These are phyloP conservation scores for Molothrus ater DNA, from an alignment of 2,797 vertebrate species.

Conservation along the genomic window DNA sequence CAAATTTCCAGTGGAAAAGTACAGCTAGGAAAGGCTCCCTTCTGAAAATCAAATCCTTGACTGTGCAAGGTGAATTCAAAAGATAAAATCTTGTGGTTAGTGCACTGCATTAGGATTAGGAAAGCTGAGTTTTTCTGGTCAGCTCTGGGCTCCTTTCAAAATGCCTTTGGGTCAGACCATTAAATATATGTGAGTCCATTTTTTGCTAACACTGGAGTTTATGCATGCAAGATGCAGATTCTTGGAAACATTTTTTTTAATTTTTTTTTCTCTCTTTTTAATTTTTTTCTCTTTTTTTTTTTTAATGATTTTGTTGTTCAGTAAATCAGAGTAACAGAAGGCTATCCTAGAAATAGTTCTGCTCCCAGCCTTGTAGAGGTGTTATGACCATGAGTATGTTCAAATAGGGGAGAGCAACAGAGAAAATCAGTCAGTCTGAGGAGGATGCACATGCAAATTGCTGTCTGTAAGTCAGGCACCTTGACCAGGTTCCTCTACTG, in stretches of 20 bases:
- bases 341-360: background rate
- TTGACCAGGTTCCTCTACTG: background rate
- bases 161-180: background rate
- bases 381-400: background rate
- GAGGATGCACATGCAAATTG: background rate
- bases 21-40: background rate
- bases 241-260: background rate
- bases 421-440: background rate
- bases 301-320: background rate
- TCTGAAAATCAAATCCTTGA: background rate
- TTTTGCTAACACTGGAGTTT: background rate
- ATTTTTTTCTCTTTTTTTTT: background rate
- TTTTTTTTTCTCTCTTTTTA: too few species aligned
- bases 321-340: background rate
- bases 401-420: background rate
- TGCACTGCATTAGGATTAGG: background rate
- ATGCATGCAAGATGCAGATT: background rate
- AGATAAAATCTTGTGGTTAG: background rate
- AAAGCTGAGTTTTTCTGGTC: background rate
- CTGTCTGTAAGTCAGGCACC: background rate
- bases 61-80: background rate
- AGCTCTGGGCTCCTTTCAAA: background rate
- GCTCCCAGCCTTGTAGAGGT: background rate
- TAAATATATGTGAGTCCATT: background rate
- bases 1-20: slow-evolving; percentile 2